A percentile compares a stretch with the other conserved stretches of the same genome.
Evolutionary conservation across 2,113 vertebrate genomes (phyloP).

Genomic region (Syngnathus floridae): DNA sequence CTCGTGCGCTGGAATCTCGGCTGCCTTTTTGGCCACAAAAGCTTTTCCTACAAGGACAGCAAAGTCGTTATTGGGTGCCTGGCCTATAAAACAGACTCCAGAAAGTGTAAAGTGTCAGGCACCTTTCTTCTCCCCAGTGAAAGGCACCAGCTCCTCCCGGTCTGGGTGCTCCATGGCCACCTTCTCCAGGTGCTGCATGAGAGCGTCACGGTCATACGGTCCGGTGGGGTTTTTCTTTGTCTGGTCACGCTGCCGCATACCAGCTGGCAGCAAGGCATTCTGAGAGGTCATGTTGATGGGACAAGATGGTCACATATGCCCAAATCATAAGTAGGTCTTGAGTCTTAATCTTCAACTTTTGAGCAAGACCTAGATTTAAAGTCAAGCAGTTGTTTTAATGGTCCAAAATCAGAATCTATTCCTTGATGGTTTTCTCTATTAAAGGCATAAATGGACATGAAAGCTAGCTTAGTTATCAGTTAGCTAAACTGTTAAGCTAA

Average conservation of each 20-base stretch:
- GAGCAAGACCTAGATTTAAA: not conserved
- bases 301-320: not conserved
- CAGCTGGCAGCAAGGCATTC: constrained; percentile 89
- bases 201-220: constrained; percentile 77
- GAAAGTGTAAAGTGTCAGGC: not conserved
- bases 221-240: constrained; percentile 88
- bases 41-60: constrained; percentile 72
- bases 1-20: constrained; percentile 77
- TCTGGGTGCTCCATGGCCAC: constrained; percentile 79
- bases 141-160: constrained; percentile 86
- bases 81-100: too few species aligned
- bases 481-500: not conserved
- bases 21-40: constrained; percentile 76
- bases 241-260: constrained; percentile 86
- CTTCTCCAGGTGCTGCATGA: constrained; percentile 87
- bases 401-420: not conserved
- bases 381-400: not conserved
- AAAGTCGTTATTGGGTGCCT: too few species aligned
- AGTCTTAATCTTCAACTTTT: not conserved
- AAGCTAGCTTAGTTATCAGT: not conserved
- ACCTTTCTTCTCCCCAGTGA: constrained; percentile 91
- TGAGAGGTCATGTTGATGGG: constrained; percentile 49
- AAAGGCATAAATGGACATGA: not conserved
- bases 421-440: not conserved
- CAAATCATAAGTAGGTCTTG: not conserved